A percentile compares a stretch with the other conserved stretches of the same genome.
Conservation (phyloP, 2,113 vertebrate species). For the Hydrolagus affinis region DNA sequence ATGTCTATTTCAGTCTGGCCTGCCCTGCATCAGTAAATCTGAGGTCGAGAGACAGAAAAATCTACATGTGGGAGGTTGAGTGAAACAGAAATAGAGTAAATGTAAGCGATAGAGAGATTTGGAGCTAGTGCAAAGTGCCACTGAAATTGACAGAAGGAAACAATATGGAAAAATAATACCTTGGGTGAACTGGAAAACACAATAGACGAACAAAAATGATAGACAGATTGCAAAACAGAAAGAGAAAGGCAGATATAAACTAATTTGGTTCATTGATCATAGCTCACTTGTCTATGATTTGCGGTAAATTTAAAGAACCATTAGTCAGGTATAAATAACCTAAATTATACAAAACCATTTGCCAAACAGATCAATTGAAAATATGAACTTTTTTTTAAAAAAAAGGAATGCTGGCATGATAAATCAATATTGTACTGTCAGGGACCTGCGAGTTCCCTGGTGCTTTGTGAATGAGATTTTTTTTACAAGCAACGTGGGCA, state of each 20-base stretch:
- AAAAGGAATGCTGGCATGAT: background rate
- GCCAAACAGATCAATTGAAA: too few relatives aligned
- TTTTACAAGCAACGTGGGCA: background rate
- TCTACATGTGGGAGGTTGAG: background rate
- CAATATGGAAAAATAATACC: background rate
- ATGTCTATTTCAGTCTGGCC: too few relatives aligned
- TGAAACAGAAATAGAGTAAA: background rate
- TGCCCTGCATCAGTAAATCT: background rate
- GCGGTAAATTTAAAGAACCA: background rate
- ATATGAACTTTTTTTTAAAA: background rate
- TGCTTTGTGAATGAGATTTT: background rate
- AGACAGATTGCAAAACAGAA: background rate
- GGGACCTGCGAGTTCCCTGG: background rate
- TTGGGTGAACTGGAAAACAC: background rate
- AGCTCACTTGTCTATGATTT: background rate
- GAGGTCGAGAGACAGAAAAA: background rate
- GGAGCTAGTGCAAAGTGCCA: background rate
- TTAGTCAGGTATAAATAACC: background rate
- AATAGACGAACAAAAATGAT: background rate
- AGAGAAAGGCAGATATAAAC: background rate
- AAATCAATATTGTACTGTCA: background rate
- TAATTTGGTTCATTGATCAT: background rate
- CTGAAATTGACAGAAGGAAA: background rate
- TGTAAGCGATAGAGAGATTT: background rate
- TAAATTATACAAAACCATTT: background rate